These are phyloP conservation scores for Polyodon spathula DNA, from an alignment of 2,113 vertebrate genomes.

Conservation along the genomic window DNA sequence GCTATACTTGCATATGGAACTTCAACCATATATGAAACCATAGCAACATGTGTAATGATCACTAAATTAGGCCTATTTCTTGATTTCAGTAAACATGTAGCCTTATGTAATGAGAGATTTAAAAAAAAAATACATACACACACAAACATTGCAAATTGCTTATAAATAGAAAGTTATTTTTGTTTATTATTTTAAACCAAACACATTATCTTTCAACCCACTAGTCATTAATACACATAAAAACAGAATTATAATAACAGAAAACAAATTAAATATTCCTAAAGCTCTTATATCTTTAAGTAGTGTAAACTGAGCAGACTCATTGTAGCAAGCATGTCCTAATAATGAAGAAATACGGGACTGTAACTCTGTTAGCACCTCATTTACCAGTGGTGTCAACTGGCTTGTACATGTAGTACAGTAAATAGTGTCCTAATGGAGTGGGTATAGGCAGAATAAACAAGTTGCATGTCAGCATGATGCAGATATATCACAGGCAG, in stretches of 20 bases:
- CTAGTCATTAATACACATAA: constrained; percentile 45
- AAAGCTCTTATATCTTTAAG: constrained; percentile 41
- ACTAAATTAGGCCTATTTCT: too few relatives aligned
- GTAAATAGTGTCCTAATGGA: constrained; percentile 32
- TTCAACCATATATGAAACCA: too few relatives aligned
- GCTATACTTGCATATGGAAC: too few relatives aligned
- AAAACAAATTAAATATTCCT: constrained; percentile 28
- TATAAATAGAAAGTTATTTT: constrained; percentile 22
- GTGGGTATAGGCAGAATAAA: constrained; percentile 14
- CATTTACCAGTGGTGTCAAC: constrained; percentile 48
- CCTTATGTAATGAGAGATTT: too few relatives aligned
- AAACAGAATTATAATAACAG: constrained; percentile 33
- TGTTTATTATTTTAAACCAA: constrained; percentile 44
- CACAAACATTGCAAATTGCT: constrained; percentile 9
- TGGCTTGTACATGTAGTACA: constrained; percentile 27
- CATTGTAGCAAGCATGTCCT: constrained; percentile 41
- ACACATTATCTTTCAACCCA: constrained; percentile 34
- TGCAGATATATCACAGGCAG: background rate
- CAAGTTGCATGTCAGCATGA: background rate
- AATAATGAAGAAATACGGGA: constrained; percentile 30
- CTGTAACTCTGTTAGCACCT: constrained; percentile 57
- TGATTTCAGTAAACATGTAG: too few relatives aligned
- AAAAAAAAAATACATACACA: too few relatives aligned
- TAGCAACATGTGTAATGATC: too few relatives aligned
- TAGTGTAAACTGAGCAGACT: constrained; percentile 15